phyloP scores from a whole-genome alignment of 2,113 vertebrate genomes.

The Typhlomys cinereus region DNA sequence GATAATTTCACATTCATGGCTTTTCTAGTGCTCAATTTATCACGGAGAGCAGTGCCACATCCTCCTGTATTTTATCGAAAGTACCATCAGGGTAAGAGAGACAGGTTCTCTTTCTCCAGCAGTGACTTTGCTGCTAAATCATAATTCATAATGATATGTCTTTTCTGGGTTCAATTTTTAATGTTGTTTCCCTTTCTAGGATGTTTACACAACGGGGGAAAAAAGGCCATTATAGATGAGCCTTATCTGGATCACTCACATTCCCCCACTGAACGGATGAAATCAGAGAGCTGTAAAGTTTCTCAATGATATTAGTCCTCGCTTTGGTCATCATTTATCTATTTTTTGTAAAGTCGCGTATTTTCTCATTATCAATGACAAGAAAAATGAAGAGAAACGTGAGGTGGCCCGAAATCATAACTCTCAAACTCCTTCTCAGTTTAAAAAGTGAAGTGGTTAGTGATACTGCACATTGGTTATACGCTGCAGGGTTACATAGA shows the following conservation, averaged over 20 bases:
- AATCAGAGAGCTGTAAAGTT: conserved; percentile 39
- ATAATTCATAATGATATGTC: conserved; percentile 73
- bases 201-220: conserved; percentile 65
- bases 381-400: conserved; percentile 65
- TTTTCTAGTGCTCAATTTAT: conserved; percentile 81
- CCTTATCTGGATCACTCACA: not conserved
- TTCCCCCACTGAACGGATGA: conserved; percentile 27
- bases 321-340: not conserved
- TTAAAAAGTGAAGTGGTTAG: conserved; percentile 53
- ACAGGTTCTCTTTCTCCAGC: conserved; percentile 75
- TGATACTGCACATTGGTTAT: not conserved
- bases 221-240: conserved; percentile 53
- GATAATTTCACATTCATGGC: conserved; percentile 79
- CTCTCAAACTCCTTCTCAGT: conserved; percentile 45
- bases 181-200: conserved; percentile 67
- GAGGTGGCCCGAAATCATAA: conserved; percentile 58
- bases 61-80: conserved; percentile 80
- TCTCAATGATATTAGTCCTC: not conserved
- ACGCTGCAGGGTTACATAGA: not conserved
- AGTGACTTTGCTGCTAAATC: conserved; percentile 74
- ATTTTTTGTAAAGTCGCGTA: not conserved
- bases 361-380: conserved; percentile 66
- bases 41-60: conserved; percentile 68
- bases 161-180: conserved; percentile 67
- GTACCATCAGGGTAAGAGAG: conserved; percentile 67